phyloP scores from a whole-genome alignment of 2,888 invertebrate species.

The Drosophila imparisetae region DNA sequence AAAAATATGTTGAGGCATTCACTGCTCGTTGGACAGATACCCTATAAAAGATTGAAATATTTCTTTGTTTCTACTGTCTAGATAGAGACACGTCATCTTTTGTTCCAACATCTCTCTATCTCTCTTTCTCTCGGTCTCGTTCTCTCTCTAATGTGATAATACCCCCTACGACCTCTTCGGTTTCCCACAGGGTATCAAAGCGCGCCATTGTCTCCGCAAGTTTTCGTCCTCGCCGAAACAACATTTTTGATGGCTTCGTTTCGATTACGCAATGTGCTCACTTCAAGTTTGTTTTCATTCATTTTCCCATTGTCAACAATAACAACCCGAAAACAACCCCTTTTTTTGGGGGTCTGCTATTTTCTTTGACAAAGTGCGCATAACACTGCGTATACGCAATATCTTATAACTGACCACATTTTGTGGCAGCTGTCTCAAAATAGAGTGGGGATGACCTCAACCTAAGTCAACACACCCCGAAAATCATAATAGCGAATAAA shows the following conservation, averaged over 20 bases:
- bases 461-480: constrained; percentile 55
- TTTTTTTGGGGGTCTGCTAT: constrained; percentile 18
- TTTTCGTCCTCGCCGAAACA: constrained; percentile 16
- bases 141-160: too few relatives aligned
- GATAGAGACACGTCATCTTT: neutral
- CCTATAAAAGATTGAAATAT: neutral
- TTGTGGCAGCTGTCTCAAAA: constrained; percentile 13
- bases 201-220: constrained; percentile 15
- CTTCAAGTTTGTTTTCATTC: constrained; percentile 61
- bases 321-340: constrained; percentile 35
- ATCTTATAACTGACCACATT: constrained; percentile 54
- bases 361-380: constrained; percentile 21
- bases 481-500: constrained; percentile 4
- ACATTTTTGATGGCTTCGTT: constrained; percentile 54
- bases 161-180: neutral
- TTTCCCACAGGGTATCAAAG: constrained; percentile 16
- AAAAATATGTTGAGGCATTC: neutral
- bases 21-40: neutral
- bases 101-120: neutral
- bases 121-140: too few relatives aligned
- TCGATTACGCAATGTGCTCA: constrained; percentile 64
- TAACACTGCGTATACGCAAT: constrained; percentile 72
- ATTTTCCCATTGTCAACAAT: constrained; percentile 43
- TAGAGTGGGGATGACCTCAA: constrained; percentile 43
- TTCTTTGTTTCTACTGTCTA: neutral